A percentile compares a stretch with the other conserved stretches of the same genome.
Evolutionary conservation across 2,113 vertebrate species (phyloP).

Genomic region (Siniperca knerii): DNA sequence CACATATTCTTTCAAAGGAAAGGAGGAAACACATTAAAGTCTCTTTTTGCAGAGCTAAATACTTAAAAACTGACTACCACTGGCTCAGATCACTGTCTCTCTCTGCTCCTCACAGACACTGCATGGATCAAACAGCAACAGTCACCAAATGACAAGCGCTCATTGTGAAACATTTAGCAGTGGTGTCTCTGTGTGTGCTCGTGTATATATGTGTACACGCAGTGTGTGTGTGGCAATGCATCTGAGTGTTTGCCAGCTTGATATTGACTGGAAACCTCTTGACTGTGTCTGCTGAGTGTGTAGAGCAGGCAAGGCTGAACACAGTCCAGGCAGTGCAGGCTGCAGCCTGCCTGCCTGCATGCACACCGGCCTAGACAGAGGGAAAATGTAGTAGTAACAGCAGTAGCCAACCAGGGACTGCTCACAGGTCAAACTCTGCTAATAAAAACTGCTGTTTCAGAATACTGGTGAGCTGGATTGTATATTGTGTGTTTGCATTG

Average conservation of each 20-base stretch:
- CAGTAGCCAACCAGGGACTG: neutral
- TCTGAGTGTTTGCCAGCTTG: slow-evolving; percentile 36
- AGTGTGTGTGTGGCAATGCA: slow-evolving; percentile 38
- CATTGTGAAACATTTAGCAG: slow-evolving; percentile 26
- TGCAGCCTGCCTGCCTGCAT: slow-evolving; percentile 55
- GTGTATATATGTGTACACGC: neutral
- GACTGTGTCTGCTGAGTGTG: slow-evolving; percentile 58
- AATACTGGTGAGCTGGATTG: slow-evolving; percentile 1
- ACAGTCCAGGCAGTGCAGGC: slow-evolving; percentile 48
- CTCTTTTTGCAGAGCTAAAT: slow-evolving; percentile 11
- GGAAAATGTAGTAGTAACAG: neutral
- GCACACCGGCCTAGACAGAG: neutral
- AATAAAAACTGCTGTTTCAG: neutral
- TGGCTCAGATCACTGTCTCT: slow-evolving; percentile 7
- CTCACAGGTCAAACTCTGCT: slow-evolving; percentile 6
- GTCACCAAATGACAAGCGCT: slow-evolving; percentile 1
- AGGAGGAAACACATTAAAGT: slow-evolving; percentile 11
- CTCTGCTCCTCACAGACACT: slow-evolving; percentile 6
- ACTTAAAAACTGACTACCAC: slow-evolving; percentile 16
- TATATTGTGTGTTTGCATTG: neutral
- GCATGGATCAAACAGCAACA: slow-evolving; percentile 21
- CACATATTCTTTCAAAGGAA: neutral
- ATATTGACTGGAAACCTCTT: slow-evolving; percentile 52
- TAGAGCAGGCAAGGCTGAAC: slow-evolving; percentile 51
- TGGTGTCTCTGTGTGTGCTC: neutral